These are phyloP conservation scores for Lysandra coridon DNA, from an alignment of 2,888 invertebrate genomes.

Conservation along the genomic window DNA sequence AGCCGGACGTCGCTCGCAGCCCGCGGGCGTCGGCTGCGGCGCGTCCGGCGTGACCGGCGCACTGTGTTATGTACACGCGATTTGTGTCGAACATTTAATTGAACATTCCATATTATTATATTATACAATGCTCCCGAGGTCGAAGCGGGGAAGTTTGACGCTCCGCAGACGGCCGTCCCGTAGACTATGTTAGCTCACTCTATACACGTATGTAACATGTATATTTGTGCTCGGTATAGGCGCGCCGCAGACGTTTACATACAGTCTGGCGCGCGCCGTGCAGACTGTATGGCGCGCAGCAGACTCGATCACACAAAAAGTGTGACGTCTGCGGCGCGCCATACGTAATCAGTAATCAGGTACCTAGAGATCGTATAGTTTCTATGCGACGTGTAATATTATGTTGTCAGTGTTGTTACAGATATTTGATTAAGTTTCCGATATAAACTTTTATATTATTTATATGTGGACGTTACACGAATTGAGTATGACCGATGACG, in stretches of 20 bases:
- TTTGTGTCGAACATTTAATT: background rate
- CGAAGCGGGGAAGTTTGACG: background rate
- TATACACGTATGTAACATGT: too few species aligned
- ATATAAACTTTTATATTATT: constrained; percentile 22
- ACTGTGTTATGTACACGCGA: background rate
- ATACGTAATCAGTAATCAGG: too few species aligned
- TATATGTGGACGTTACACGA: constrained; percentile 29
- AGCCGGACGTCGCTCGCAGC: background rate
- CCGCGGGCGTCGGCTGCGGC: background rate
- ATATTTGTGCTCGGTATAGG: too few species aligned
- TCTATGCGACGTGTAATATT: background rate
- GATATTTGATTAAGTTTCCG: background rate
- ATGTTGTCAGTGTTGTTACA: background rate
- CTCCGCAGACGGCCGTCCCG: background rate
- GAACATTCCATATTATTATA: background rate
- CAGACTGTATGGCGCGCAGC: too few species aligned
- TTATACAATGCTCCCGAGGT: background rate
- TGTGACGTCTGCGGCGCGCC: too few species aligned
- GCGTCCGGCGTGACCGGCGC: background rate
- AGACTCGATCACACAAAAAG: too few species aligned
- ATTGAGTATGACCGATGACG: constrained; percentile 15
- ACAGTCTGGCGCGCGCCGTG: too few species aligned
- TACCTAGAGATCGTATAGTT: background rate
- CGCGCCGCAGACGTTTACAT: too few species aligned
- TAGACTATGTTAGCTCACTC: background rate